phyloP scores from a whole-genome alignment of 2,113 vertebrate genomes.

The Lophotis ruficrista region DNA sequence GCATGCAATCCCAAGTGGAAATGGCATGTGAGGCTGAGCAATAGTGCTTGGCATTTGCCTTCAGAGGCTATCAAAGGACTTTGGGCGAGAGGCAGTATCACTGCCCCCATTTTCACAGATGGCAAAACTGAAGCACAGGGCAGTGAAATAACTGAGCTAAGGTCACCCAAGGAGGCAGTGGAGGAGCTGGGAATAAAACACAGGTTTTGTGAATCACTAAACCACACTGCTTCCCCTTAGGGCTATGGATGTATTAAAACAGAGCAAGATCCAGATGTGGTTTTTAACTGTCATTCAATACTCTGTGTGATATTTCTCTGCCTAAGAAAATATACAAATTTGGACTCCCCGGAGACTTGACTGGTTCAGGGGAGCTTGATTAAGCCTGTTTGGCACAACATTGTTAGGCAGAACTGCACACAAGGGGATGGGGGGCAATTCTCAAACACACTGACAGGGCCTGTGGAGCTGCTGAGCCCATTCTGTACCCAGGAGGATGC shows the following conservation, averaged over 20 bases:
- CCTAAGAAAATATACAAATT: slow-evolving; percentile 65
- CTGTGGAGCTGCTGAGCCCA: neutral
- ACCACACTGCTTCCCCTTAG: slow-evolving; percentile 55
- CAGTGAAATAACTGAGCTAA: neutral
- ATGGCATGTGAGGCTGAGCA: neutral
- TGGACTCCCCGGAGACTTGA: slow-evolving; percentile 8
- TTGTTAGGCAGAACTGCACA: neutral
- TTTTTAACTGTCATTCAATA: slow-evolving; percentile 58
- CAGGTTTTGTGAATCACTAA: slow-evolving; percentile 65
- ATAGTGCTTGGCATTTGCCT: neutral
- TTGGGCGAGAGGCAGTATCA: neutral
- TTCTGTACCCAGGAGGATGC: neutral
- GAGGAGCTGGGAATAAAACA: slow-evolving; percentile 53
- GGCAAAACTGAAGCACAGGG: neutral
- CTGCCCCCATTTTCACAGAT: neutral
- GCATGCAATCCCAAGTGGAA: neutral
- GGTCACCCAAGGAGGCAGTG: slow-evolving; percentile 47
- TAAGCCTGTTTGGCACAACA: neutral
- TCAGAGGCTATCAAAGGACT: neutral
- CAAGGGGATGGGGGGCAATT: neutral
- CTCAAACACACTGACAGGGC: neutral
- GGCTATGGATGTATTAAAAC: slow-evolving; percentile 58
- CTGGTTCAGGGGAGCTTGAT: slow-evolving; percentile 44
- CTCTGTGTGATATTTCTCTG: slow-evolving; percentile 49
- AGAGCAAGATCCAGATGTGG: slow-evolving; percentile 64